Evolutionary conservation across 2,888 invertebrate genomes (phyloP).

Genomic region (Drosophila multiciliata): DNA sequence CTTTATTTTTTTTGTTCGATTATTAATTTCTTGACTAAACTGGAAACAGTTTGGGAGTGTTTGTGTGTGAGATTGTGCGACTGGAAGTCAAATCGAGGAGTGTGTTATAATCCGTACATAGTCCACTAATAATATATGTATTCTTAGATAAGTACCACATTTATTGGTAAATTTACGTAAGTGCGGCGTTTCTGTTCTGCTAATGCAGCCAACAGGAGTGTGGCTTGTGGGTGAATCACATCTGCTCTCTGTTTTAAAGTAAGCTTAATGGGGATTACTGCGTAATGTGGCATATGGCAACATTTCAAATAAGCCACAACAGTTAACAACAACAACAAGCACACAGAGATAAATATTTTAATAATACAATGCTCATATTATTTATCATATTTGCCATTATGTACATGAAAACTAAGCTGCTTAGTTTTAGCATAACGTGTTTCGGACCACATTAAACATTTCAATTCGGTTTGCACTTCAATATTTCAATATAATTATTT

Average conservation of each 20-base stretch:
- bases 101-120: slow-evolving; percentile 21
- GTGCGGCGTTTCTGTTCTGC: neutral
- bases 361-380: slow-evolving; percentile 1
- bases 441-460: slow-evolving; percentile 12
- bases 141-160: neutral
- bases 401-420: slow-evolving; percentile 39
- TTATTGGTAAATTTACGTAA: neutral
- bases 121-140: slow-evolving; percentile 5
- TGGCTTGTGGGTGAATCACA: slow-evolving; percentile 41
- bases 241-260: slow-evolving; percentile 50
- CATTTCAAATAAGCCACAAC: slow-evolving; percentile 40
- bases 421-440: slow-evolving; percentile 30
- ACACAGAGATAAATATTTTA: neutral
- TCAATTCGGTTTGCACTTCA: neutral
- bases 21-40: slow-evolving; percentile 29
- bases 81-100: slow-evolving; percentile 28
- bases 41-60: slow-evolving; percentile 20
- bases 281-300: slow-evolving; percentile 57
- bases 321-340: slow-evolving; percentile 2
- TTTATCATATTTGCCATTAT: slow-evolving; percentile 11
- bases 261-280: slow-evolving; percentile 71
- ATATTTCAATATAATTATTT: neutral
- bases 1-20: slow-evolving; percentile 11
- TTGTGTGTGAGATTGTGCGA: slow-evolving; percentile 14
- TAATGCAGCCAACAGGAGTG: neutral